A percentile compares a stretch with the other conserved stretches of the same genome.
Conservation (phyloP, 2,888 invertebrate species). For the Beris morrisii region DNA sequence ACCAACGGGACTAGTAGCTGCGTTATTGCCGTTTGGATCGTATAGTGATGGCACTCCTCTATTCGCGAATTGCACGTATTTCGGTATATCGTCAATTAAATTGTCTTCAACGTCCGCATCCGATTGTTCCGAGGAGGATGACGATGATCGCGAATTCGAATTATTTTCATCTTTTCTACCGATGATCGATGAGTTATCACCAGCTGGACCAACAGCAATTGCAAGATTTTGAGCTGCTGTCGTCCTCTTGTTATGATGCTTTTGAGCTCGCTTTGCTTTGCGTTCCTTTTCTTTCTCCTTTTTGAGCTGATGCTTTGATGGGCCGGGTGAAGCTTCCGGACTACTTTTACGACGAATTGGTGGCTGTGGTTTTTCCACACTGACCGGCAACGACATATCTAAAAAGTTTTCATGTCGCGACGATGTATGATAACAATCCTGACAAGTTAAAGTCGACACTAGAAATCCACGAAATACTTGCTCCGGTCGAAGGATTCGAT, state of each 20-base stretch:
- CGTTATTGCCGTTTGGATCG: slow-evolving; percentile 53
- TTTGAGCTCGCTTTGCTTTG: slow-evolving; percentile 54
- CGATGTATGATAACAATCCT: slow-evolving; percentile 84
- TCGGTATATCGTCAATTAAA: slow-evolving; percentile 60
- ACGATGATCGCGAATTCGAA: slow-evolving; percentile 44
- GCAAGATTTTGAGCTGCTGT: slow-evolving; percentile 28
- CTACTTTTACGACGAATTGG: slow-evolving; percentile 62
- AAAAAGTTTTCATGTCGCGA: slow-evolving; percentile 90
- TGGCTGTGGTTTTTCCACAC: slow-evolving; percentile 72
- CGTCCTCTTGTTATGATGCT: slow-evolving; percentile 47
- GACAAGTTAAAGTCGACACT: slow-evolving; percentile 86
- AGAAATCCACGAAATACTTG: slow-evolving; percentile 92
- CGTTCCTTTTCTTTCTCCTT: slow-evolving; percentile 61
- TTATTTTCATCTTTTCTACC: slow-evolving; percentile 53
- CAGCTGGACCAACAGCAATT: slow-evolving; percentile 38
- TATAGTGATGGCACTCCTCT: slow-evolving; percentile 36
- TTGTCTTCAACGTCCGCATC: slow-evolving; percentile 84
- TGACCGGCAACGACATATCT: slow-evolving; percentile 91
- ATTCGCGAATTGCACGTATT: slow-evolving; percentile 36
- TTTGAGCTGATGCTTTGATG: slow-evolving; percentile 63
- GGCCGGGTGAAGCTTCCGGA: slow-evolving; percentile 48
- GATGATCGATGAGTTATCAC: slow-evolving; percentile 26
- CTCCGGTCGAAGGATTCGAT: slow-evolving; percentile 78
- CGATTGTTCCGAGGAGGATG: slow-evolving; percentile 68
- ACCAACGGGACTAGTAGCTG: slow-evolving; percentile 45